These are phyloP conservation scores for Lottia scabra DNA, from an alignment of 2,888 invertebrate species.

Conservation along the genomic window DNA sequence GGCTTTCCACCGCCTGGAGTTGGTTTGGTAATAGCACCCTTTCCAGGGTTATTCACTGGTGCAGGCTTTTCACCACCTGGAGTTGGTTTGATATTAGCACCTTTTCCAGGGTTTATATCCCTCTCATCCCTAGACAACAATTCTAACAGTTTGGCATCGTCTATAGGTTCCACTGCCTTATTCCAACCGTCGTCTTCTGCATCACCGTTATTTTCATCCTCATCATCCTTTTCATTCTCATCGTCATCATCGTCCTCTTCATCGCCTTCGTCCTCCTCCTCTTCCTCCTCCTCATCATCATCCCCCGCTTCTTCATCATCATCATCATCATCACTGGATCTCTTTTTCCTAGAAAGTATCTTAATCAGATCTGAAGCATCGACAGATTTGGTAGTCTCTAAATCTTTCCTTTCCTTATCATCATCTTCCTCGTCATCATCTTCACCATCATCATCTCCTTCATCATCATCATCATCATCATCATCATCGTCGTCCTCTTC, in stretches of 20 bases:
- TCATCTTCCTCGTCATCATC: neutral
- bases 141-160: neutral
- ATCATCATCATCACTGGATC: neutral
- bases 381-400: too few species aligned
- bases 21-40: too few species aligned
- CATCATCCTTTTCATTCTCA: neutral
- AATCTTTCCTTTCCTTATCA: too few species aligned
- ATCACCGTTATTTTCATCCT: neutral
- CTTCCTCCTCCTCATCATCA: too few species aligned
- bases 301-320: too few species aligned
- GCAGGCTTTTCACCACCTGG: too few species aligned
- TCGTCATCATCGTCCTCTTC: neutral
- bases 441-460: neutral
- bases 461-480: neutral
- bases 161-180: neutral
- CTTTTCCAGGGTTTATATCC: neutral
- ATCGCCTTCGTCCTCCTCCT: neutral
- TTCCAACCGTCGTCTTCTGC: neutral
- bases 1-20: too few species aligned
- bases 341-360: neutral
- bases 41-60: too few species aligned
- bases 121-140: neutral
- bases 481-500: constrained; percentile 1
- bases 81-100: too few species aligned
- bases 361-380: neutral